Conservation (phyloP, 2,888 invertebrate species). For the Podotricha telesiphe region DNA sequence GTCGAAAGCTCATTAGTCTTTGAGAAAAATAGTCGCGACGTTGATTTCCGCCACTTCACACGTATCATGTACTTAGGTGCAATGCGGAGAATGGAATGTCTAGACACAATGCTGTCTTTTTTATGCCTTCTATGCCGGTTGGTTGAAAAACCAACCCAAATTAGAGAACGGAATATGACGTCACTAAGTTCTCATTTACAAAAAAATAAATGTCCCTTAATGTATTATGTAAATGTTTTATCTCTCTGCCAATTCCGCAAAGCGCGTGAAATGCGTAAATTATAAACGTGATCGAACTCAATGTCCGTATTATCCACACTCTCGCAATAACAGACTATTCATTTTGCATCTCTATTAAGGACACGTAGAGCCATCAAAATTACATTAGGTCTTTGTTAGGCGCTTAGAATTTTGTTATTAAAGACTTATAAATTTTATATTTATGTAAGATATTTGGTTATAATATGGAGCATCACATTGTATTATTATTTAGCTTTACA, state of each 20-base stretch:
- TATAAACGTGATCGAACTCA: constrained; percentile 4
- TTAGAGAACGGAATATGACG: too few species aligned
- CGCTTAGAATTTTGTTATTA: not conserved
- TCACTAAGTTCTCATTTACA: too few species aligned
- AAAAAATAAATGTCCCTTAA: too few species aligned
- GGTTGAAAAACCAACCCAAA: too few species aligned
- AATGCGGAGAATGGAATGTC: too few species aligned
- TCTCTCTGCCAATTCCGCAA: not conserved
- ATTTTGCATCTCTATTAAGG: not conserved
- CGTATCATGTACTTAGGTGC: too few species aligned
- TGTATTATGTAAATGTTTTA: not conserved
- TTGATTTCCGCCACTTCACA: too few species aligned
- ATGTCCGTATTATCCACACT: constrained; percentile 10
- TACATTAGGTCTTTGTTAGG: constrained; percentile 10
- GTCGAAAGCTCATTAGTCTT: too few species aligned
- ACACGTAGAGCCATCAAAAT: constrained; percentile 3
- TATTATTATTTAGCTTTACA: too few species aligned
- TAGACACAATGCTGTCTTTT: too few species aligned
- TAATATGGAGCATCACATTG: not conserved
- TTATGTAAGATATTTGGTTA: not conserved
- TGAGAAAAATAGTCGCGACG: too few species aligned
- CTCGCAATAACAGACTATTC: not conserved
- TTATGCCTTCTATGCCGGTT: too few species aligned
- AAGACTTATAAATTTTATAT: not conserved
- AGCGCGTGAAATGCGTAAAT: not conserved